Conservation (phyloP, 2,113 vertebrate species). For the Anarhynchus alexandrinus region DNA sequence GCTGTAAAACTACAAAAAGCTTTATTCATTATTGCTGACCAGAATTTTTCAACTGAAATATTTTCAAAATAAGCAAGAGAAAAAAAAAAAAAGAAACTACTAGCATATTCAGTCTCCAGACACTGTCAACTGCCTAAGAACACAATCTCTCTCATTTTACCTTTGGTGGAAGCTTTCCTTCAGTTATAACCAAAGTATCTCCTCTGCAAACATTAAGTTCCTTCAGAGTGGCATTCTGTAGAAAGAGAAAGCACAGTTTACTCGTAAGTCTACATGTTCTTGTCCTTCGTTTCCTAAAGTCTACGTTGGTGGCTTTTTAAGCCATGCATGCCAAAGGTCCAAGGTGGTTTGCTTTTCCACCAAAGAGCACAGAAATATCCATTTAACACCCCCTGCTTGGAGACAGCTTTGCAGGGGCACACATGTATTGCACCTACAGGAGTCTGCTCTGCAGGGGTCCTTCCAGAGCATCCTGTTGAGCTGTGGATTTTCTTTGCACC, state of each 20-base stretch:
- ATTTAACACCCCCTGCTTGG: no score
- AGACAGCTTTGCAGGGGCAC: background rate
- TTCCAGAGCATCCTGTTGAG: background rate
- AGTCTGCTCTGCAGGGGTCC: background rate
- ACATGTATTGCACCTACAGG: no score
- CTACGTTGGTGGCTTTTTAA: background rate
- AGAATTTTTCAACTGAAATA: background rate
- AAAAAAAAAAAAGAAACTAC: background rate
- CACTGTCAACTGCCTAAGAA: background rate
- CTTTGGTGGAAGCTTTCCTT: conserved; percentile 86
- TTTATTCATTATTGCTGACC: background rate
- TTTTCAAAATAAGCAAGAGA: background rate
- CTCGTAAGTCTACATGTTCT: background rate
- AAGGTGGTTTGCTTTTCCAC: background rate
- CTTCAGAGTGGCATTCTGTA: conserved; percentile 83
- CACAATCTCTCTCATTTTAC: conserved; percentile 48
- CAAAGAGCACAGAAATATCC: background rate
- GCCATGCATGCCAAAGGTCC: background rate
- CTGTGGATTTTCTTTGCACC: background rate
- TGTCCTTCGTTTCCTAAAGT: background rate
- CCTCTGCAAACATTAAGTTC: conserved; percentile 83
- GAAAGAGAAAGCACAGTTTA: background rate
- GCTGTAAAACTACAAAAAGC: background rate
- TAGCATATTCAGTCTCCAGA: background rate
- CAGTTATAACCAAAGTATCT: conserved; percentile 85